Evolutionary conservation across 2,797 vertebrate genomes (phyloP).

Genomic region (Coracias cyanogaster): DNA sequence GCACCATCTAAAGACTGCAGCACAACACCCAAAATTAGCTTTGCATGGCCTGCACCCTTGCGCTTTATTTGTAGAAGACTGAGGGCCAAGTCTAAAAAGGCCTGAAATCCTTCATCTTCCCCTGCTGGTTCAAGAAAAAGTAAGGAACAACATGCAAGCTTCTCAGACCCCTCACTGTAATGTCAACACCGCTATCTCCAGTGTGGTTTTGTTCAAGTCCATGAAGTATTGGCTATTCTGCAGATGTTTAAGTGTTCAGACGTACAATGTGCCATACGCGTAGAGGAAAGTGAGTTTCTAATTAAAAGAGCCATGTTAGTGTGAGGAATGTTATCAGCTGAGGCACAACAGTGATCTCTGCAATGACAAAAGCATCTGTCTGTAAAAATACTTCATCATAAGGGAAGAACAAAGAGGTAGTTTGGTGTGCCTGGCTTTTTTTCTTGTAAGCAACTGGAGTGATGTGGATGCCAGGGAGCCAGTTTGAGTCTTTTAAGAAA

Average conservation of each 20-base stretch:
- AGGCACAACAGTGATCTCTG: neutral
- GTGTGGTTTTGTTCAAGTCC: neutral
- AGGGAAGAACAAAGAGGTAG: neutral
- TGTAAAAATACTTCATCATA: neutral
- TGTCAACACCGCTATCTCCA: neutral
- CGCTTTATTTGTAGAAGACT: neutral
- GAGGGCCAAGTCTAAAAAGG: neutral
- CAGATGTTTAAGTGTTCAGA: neutral
- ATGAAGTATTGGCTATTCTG: neutral
- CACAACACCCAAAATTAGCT: neutral
- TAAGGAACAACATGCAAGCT: neutral
- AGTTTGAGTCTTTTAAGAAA: neutral
- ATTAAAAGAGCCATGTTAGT: rapidly evolving
- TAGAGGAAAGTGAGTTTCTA: neutral
- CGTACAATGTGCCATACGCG: neutral
- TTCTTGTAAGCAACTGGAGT: neutral
- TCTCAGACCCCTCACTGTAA: neutral
- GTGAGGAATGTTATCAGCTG: neutral
- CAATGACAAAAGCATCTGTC: neutral
- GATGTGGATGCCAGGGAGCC: neutral
- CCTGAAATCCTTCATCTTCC: neutral
- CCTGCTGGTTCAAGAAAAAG: neutral
- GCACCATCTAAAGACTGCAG: neutral
- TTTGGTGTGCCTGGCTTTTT: neutral
- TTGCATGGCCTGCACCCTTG: neutral